A percentile compares a stretch with the other conserved stretches of the same genome.
Conservation (phyloP, 2,113 vertebrate species). For the Argyrosomus japonicus region DNA sequence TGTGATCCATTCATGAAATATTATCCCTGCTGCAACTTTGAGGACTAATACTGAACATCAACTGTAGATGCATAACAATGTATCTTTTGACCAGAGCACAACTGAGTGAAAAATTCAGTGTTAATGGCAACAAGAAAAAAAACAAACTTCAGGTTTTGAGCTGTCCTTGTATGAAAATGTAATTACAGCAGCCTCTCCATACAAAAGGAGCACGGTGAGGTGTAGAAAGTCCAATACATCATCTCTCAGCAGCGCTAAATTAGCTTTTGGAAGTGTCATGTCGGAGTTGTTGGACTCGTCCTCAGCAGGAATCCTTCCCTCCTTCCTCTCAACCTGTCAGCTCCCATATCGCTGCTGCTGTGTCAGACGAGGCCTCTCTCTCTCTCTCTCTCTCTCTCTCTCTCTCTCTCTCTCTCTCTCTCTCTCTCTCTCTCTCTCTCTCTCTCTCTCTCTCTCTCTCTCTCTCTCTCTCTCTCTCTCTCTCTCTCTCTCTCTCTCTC, state of each 20-base stretch:
- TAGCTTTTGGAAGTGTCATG: slow-evolving; percentile 81
- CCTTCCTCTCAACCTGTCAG: slow-evolving; percentile 70
- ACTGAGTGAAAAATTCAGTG: slow-evolving; percentile 41
- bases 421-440: slow-evolving; percentile 49
- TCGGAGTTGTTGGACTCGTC: slow-evolving; percentile 74
- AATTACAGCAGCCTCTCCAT: slow-evolving; percentile 67
- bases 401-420: slow-evolving; percentile 47
- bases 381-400: slow-evolving; percentile 47
- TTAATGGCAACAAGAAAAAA: background rate
- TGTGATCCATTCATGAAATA: slow-evolving; percentile 30
- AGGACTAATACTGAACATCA: background rate
- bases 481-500: slow-evolving; percentile 49
- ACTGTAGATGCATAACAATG: background rate
- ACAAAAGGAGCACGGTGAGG: slow-evolving; percentile 53
- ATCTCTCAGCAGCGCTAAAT: slow-evolving; percentile 77
- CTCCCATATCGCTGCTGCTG: slow-evolving; percentile 69
- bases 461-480: slow-evolving; percentile 51
- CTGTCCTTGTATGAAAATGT: slow-evolving; percentile 52
- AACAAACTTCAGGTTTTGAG: slow-evolving; percentile 7
- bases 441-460: slow-evolving; percentile 41
- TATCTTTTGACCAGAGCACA: slow-evolving; percentile 12
- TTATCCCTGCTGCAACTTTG: background rate
- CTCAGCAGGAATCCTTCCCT: slow-evolving; percentile 58
- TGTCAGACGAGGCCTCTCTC: slow-evolving; percentile 73
- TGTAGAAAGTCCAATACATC: slow-evolving; percentile 50